phyloP scores from a whole-genome alignment of 2,888 invertebrate genomes.

The Elgonia sp. region DNA sequence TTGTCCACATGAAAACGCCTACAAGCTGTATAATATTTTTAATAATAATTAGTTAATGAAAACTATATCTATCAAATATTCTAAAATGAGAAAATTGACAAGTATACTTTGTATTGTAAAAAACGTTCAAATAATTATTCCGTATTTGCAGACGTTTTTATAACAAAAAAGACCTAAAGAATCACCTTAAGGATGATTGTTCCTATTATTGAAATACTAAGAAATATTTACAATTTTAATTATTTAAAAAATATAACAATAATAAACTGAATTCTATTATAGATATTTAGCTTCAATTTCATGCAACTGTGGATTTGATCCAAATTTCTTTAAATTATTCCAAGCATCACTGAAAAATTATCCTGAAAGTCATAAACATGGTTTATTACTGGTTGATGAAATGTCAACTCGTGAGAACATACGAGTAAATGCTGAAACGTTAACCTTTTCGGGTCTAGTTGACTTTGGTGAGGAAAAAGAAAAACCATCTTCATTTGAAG shows the following conservation, averaged over 20 bases:
- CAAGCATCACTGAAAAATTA: slow-evolving; percentile 13
- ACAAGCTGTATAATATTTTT: no score
- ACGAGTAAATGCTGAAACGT: not conserved
- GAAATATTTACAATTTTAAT: no score
- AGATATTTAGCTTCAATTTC: slow-evolving; percentile 20
- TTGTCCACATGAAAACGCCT: no score
- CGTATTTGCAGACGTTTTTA: no score
- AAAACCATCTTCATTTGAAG: not conserved
- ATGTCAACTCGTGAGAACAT: slow-evolving; percentile 7
- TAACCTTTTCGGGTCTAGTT: slow-evolving; percentile 28
- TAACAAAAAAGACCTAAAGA: no score
- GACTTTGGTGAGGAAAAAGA: slow-evolving; percentile 38
- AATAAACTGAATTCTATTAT: not conserved
- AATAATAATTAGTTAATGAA: no score
- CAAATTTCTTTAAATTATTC: slow-evolving; percentile 53
- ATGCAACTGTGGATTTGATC: slow-evolving; percentile 61
- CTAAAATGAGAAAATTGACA: no score
- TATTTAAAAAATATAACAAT: no score
- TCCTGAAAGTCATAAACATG: not conserved
- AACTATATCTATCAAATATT: no score
- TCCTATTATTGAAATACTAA: not conserved
- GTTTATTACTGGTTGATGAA: slow-evolving; percentile 18
- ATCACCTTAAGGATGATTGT: not conserved
- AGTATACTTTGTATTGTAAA: no score
- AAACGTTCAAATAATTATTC: no score